Conservation (phyloP, 2,888 invertebrate species). For the Acanthosepion lycidas region DNA sequence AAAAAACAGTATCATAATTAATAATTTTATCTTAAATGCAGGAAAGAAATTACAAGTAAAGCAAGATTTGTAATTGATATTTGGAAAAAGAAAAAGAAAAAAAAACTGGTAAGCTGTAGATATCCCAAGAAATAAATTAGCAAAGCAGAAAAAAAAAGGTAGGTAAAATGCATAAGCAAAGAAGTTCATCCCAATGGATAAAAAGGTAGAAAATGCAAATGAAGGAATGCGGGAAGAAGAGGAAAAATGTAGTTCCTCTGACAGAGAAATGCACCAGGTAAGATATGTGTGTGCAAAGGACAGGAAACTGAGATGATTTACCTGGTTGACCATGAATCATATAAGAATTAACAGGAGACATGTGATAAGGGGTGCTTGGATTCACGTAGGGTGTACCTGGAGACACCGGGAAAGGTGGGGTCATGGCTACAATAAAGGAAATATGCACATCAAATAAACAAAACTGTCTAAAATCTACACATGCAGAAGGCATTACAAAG, state of each 20-base stretch:
- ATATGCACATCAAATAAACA: constrained; percentile 41
- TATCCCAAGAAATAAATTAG: background rate
- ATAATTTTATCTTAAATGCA: background rate
- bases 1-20: background rate
- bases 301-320: constrained; percentile 34
- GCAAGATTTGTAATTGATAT: background rate
- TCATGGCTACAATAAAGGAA: constrained; percentile 77
- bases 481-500: background rate
- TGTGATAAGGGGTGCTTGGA: constrained; percentile 75
- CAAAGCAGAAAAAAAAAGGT: background rate
- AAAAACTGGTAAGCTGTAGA: background rate
- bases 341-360: constrained; percentile 34
- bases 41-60: background rate
- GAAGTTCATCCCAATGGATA: background rate
- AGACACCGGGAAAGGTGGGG: constrained; percentile 94
- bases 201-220: background rate
- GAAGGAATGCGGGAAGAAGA: background rate
- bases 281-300: background rate
- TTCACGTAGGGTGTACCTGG: constrained; percentile 91
- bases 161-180: background rate
- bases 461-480: constrained; percentile 4
- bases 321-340: constrained; percentile 43
- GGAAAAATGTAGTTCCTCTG: background rate
- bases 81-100: background rate
- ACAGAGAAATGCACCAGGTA: constrained; percentile 4